Conservation (phyloP, 2,113 vertebrate genomes). For the Sinocyclocheilus anophthalmus region DNA sequence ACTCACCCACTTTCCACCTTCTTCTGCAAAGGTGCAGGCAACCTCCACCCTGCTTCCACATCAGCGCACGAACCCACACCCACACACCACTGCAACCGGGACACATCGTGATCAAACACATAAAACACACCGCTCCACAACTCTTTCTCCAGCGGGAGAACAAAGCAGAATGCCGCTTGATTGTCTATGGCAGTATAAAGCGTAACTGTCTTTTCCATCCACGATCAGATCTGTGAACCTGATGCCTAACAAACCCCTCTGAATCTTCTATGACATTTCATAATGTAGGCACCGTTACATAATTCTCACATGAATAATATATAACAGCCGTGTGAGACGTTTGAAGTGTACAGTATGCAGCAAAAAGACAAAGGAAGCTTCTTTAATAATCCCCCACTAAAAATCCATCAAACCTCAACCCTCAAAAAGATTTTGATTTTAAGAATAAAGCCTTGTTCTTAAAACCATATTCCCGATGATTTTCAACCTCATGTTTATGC, state of each 20-base stretch:
- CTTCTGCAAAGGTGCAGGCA: conserved; percentile 46
- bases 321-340: conserved; percentile 23
- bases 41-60: conserved; percentile 22
- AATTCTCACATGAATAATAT: conserved; percentile 52
- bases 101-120: conserved; percentile 23
- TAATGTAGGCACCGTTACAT: conserved; percentile 29
- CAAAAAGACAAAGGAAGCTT: conserved; percentile 20
- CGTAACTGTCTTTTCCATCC: conserved; percentile 41
- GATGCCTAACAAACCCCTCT: conserved; percentile 2
- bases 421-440: background rate
- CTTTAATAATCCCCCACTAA: conserved; percentile 33
- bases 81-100: conserved; percentile 7
- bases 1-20: conserved; percentile 47
- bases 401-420: conserved; percentile 4
- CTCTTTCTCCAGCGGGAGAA: conserved; percentile 16
- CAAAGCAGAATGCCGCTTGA: conserved; percentile 1
- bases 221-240: conserved; percentile 7
- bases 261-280: conserved; percentile 33
- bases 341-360: conserved; percentile 32
- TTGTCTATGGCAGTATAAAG: background rate
- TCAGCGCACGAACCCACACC: conserved; percentile 39
- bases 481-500: background rate
- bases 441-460: background rate
- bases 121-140: conserved; percentile 9
- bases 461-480: background rate